These are phyloP conservation scores for Coracias cyanogaster DNA, from an alignment of 2,797 vertebrate species.

Conservation along the genomic window DNA sequence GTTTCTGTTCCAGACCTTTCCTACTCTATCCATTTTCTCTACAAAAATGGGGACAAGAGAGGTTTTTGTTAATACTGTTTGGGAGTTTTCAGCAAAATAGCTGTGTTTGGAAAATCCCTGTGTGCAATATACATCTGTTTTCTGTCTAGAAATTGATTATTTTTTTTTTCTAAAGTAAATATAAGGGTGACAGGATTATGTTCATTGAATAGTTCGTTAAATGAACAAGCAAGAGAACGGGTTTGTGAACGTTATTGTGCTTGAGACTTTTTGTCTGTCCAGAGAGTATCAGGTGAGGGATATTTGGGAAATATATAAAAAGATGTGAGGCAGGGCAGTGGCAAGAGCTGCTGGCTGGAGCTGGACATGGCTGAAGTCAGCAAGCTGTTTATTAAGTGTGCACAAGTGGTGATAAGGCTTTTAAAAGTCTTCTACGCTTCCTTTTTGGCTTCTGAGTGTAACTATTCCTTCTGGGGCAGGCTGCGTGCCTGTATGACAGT, in stretches of 20 bases:
- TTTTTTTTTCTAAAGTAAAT: background rate
- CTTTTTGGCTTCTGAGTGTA: background rate
- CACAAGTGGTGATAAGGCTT: background rate
- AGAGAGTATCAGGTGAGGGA: background rate
- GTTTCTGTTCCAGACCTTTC: background rate
- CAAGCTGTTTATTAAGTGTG: rapidly evolving
- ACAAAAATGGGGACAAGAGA: background rate
- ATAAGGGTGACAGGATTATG: rapidly evolving
- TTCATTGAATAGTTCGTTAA: background rate
- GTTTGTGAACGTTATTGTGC: rapidly evolving
- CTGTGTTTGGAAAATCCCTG: background rate
- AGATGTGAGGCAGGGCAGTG: background rate
- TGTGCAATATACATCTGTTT: background rate
- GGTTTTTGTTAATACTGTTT: background rate
- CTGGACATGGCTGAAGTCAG: background rate
- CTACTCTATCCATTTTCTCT: background rate
- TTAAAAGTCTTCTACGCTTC: background rate
- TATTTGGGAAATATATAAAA: rapidly evolving
- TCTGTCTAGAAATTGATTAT: background rate
- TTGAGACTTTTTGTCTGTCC: background rate
- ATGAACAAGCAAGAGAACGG: background rate
- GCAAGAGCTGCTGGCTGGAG: background rate
- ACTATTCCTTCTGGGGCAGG: background rate
- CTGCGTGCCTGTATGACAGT: background rate
- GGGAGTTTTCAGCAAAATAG: background rate